Percentiles rank a stretch among this genome's conserved stretches.
phyloP scores from a whole-genome alignment of 1,140 invertebrate species.

The Spodoptera frugiperda region DNA sequence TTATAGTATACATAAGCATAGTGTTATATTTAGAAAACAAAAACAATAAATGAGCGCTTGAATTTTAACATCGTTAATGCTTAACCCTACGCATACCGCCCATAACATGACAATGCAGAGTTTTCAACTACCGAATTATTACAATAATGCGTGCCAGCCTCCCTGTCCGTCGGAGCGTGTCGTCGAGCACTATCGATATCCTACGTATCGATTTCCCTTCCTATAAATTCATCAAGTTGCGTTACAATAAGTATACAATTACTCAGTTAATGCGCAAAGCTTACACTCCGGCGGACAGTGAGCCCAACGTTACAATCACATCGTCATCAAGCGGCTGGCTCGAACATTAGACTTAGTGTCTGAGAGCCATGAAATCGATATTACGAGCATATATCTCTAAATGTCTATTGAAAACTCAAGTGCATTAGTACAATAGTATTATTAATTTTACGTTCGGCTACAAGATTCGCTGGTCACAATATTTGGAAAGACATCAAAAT shows the following conservation, averaged over 20 bases:
- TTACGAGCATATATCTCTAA: conserved; percentile 38
- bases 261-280: neutral
- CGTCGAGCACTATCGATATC: neutral
- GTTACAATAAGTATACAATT: neutral
- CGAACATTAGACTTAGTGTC: conserved; percentile 25
- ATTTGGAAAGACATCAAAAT: conserved; percentile 46
- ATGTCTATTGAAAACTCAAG: conserved; percentile 48
- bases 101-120: conserved; percentile 50
- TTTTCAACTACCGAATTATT: conserved; percentile 54
- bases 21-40: conserved; percentile 57
- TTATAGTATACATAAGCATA: conserved; percentile 55
- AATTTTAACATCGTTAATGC: conserved; percentile 54
- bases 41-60: conserved; percentile 59
- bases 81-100: conserved; percentile 50
- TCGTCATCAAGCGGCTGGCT: conserved; percentile 41
- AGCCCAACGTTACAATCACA: conserved; percentile 28
- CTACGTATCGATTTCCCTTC: neutral
- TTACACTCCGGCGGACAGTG: conserved; percentile 10
- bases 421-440: conserved; percentile 43
- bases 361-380: conserved; percentile 36
- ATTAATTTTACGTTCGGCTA: conserved; percentile 28
- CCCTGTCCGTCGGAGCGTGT: conserved; percentile 14
- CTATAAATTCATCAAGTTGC: conserved; percentile 15
- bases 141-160: conserved; percentile 25
- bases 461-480: conserved; percentile 22